Conservation (phyloP, 2,113 vertebrate species). For the Octodon degus region DNA sequence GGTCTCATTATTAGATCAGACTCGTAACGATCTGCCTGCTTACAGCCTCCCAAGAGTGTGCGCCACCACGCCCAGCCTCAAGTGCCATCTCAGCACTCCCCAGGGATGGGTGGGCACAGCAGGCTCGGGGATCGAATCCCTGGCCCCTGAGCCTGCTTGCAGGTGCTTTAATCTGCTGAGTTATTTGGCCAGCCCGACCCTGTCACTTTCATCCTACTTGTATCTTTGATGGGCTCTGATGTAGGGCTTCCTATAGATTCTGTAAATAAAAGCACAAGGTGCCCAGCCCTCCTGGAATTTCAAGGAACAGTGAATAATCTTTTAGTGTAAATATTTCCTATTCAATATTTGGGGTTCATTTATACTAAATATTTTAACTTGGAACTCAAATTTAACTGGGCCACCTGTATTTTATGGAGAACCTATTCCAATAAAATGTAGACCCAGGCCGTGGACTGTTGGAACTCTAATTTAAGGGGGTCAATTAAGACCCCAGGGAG, state of each 20-base stretch:
- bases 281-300: conserved; percentile 35
- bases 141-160: too few relatives aligned
- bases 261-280: conserved; percentile 35
- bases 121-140: too few relatives aligned
- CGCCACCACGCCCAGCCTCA: too few relatives aligned
- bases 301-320: background rate
- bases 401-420: conserved; percentile 13
- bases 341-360: background rate
- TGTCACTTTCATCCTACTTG: conserved; percentile 12
- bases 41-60: too few relatives aligned
- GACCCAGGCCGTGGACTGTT: background rate
- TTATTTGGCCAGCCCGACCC: background rate
- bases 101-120: too few relatives aligned
- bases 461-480: background rate
- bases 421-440: background rate
- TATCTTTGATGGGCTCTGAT: conserved; percentile 31
- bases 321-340: conserved; percentile 34
- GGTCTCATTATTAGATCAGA: too few relatives aligned
- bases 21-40: too few relatives aligned
- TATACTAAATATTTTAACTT: conserved; percentile 1
- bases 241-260: background rate
- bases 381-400: conserved; percentile 51
- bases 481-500: background rate
- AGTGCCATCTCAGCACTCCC: too few relatives aligned
- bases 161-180: too few relatives aligned